phyloP scores from a whole-genome alignment of 2,888 invertebrate genomes.

The Drepanosiphum platanoidis region DNA sequence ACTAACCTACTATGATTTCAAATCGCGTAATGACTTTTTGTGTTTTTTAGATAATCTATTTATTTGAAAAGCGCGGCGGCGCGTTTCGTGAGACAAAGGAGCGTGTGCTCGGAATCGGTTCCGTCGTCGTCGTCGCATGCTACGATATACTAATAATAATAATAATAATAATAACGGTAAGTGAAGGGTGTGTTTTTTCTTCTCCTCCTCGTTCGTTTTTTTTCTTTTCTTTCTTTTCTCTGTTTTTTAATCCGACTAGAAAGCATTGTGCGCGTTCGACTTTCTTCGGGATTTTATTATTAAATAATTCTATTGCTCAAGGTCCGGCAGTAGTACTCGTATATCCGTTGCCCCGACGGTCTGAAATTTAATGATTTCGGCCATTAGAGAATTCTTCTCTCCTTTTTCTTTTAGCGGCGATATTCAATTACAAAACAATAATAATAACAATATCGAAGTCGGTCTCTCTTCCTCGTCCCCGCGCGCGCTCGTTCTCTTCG shows the following conservation, averaged over 20 bases:
- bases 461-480: neutral
- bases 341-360: constrained; percentile 3
- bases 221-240: neutral
- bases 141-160: too few relatives aligned
- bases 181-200: neutral
- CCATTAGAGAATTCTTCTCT: constrained; percentile 38
- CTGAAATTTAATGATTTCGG: constrained; percentile 52
- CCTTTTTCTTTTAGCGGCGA: constrained; percentile 19
- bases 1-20: too few relatives aligned
- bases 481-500: neutral
- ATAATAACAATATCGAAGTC: constrained; percentile 26
- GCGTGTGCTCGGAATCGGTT: neutral
- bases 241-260: constrained; percentile 55
- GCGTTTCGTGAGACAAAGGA: too few relatives aligned
- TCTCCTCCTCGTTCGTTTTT: too few relatives aligned
- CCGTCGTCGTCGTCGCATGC: constrained; percentile 23
- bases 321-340: neutral
- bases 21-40: too few relatives aligned
- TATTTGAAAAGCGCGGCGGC: too few relatives aligned
- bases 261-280: constrained; percentile 46
- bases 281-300: constrained; percentile 27
- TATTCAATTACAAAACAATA: constrained; percentile 56
- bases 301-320: constrained; percentile 47
- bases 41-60: too few relatives aligned
- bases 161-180: constrained; percentile 32